Percentiles rank a stretch among this genome's conserved stretches.
Evolutionary conservation across 2,113 vertebrate genomes (phyloP).

Genomic region (Thomomys bottae): DNA sequence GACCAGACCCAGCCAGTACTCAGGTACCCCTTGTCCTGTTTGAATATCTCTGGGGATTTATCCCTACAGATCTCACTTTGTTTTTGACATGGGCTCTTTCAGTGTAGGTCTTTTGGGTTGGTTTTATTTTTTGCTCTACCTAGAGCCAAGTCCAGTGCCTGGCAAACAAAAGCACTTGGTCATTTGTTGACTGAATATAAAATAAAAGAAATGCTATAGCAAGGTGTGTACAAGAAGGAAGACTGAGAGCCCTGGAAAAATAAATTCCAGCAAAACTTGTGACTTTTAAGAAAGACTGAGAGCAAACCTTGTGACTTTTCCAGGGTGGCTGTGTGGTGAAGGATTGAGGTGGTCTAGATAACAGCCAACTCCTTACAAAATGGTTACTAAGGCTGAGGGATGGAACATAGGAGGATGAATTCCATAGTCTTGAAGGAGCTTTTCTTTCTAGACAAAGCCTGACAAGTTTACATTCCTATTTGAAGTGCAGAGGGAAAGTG

Average conservation of each 20-base stretch:
- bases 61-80: not conserved
- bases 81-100: not conserved
- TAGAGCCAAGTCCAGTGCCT: not conserved
- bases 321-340: not conserved
- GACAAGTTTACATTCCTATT: conserved; percentile 57
- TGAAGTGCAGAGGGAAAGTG: conserved; percentile 62
- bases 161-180: not conserved
- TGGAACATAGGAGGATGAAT: not conserved
- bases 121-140: not conserved
- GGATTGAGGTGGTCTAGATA: not conserved
- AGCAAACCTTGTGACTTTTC: not conserved
- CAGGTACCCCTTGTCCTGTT: not conserved
- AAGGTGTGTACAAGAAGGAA: not conserved
- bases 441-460: not conserved
- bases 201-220: not conserved
- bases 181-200: not conserved
- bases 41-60: not conserved
- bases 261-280: too few relatives aligned
- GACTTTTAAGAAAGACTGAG: not conserved
- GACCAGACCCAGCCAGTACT: not conserved
- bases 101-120: not conserved
- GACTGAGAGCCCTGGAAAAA: not conserved
- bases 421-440: not conserved
- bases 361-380: not conserved
- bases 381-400: not conserved